Evolutionary conservation across 2,113 vertebrate species (phyloP), one percentile per base, ranked within the genome.

Genomic region (Callipepla squamata): DNA sequence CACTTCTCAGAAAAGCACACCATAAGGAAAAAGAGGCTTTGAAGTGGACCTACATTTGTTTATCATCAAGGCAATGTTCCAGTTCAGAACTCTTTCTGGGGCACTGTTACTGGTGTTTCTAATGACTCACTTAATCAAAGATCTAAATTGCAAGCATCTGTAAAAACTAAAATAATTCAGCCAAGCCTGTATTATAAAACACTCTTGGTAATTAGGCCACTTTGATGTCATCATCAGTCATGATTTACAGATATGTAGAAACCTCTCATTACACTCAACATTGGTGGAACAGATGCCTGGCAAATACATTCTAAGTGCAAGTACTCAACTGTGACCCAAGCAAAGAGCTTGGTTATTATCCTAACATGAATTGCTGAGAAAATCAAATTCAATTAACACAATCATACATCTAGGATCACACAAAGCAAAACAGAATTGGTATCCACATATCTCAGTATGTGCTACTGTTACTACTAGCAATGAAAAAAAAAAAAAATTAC

Each of bases 91-190:
- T 76, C 14, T 3, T 61, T n/a, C 66, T 74, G 23, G 2, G 50
- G 15, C 15, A 62, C 36, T 66, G 23, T 42, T 77, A 86, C 38
- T 65, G 22, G 32, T 85, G 28, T 21, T 88, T 80, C n/a, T 66
- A 89, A 94, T 85, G 59, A 91, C 68, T 62, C 5, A 70, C 32
- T 77, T 89, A 61, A 80, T 58, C 38, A 68, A 91, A n/a, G 18
- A 84, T 40, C 70, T 76, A 85, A 94, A 93, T 44, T 58, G 20
- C 16, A 83, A 92, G 47, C 66, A 85, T 66, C 65, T 73, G 70
- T 92, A 79, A 57, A 91, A 90, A 83, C 80, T 73, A 77, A 92
- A 94, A 85, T 34, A 68, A 90, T 42, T 57, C n/a, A 82, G 44
- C 21, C 30, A 59, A 95, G 76, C 15, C 32, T 72, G 40, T 34